Base-by-base conservation (phyloP, 1,140 invertebrate species). In the Ruditapes philippinarum region DNA sequence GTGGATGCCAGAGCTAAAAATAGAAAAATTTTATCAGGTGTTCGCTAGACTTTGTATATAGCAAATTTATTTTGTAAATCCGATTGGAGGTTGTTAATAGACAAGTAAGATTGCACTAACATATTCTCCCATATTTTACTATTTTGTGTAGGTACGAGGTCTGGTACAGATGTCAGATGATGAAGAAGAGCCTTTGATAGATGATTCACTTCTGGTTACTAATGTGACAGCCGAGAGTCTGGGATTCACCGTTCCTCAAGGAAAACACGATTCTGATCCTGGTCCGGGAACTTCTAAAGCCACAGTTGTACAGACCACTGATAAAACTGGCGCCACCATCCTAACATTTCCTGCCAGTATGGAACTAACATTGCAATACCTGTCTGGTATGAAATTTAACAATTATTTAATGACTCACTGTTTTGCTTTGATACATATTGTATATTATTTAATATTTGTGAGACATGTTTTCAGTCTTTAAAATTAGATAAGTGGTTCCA, bases 121-220 rank as follows among this genome's bases (percentile, higher is more conserved):
- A n/a, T n/a, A n/a, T n/a, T n/a, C n/a, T n/a, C n/a, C n/a, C n/a
- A n/a, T n/a, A n/a, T n/a, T n/a, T n/a, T n/a, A n/a, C n/a, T n/a
- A n/a, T n/a, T n/a, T n/a, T n/a, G n/a, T n/a, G n/a, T n/a, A n/a
- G 86, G 76, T 88, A 12, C 28, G 68, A 36, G 86, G 86, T 36
- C 57, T 88, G 40, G 86, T 88, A 42, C 76, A 88, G 76, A 88
- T 88, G 86, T 88, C 86, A 28, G 85, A 88, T 70, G 78, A 78
- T 25, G 68, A 74, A 14, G 36, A 22, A 25, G 73, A 76, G 25
- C 70, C 36, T 33, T 49, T 80, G 31, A 81, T 80, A 33, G 78
- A 88, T 54, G 62, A 88, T 36, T 78, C 78, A 25, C 40, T 88
- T 0, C 36, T 88, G 0, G 62, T 80, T 19, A 81, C 76, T n/a